Percentiles rank a stretch among this genome's conserved stretches.
Evolutionary conservation across 2,113 vertebrate genomes (phyloP).

Genomic region (Shinisaurus crocodilurus): DNA sequence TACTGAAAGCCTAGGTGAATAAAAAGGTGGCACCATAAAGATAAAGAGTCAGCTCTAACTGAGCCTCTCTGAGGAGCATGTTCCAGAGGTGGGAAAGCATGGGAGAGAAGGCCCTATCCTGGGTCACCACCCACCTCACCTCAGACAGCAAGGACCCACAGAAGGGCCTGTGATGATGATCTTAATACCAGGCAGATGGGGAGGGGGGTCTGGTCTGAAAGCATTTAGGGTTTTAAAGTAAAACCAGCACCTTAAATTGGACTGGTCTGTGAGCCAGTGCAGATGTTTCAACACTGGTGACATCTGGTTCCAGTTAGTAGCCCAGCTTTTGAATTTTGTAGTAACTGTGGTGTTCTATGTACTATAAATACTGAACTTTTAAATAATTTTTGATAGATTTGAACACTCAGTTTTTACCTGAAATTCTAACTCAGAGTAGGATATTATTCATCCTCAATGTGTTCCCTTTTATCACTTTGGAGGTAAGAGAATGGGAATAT

Average conservation of each 20-base stretch:
- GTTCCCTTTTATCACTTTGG: neutral
- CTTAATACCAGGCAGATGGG: neutral
- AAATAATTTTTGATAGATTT: neutral
- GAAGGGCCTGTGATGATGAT: neutral
- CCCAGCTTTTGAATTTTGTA: neutral
- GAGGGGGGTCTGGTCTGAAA: no score
- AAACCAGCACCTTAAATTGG: no score
- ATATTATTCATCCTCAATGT: neutral
- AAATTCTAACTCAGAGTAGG: neutral
- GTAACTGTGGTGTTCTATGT: neutral
- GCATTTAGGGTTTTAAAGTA: no score
- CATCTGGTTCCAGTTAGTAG: neutral
- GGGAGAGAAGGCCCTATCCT: neutral
- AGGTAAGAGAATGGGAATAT: neutral
- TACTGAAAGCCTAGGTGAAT: neutral
- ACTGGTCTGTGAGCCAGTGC: neutral
- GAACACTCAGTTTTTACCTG: neutral
- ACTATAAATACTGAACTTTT: neutral
- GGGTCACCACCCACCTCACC: neutral
- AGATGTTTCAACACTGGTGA: neutral
- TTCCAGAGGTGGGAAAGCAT: neutral
- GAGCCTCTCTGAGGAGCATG: neutral
- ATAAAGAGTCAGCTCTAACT: neutral
- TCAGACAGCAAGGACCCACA: neutral
- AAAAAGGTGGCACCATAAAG: neutral